These are phyloP conservation scores for Clytia hemisphaerica DNA, from an alignment of 30 jellyfish, hydroid and myxozoan genomes.

Conservation along the genomic window DNA sequence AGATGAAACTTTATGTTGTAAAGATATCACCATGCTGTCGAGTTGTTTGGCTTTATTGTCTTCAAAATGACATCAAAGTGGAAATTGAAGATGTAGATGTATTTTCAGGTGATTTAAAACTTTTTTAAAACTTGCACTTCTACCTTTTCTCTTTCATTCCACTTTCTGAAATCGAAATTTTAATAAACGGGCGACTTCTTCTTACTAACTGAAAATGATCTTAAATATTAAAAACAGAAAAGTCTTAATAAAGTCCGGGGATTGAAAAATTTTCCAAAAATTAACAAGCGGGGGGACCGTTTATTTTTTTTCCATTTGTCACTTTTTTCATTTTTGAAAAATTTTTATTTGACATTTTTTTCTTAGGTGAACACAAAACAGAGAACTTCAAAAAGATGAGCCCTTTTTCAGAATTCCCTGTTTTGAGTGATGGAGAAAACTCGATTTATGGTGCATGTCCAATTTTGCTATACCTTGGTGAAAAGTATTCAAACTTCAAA, in stretches of 20 bases:
- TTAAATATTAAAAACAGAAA: no score
- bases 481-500: conserved; percentile 62
- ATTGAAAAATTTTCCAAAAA: no score
- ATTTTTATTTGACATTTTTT: neutral
- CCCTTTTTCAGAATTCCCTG: conserved; percentile 89
- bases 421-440: conserved; percentile 69
- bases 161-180: neutral
- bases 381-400: conserved; percentile 43
- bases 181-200: no score
- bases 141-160: neutral
- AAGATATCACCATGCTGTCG: conserved; percentile 78
- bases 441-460: conserved; percentile 71
- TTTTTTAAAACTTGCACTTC: neutral
- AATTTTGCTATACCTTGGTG: conserved; percentile 60
- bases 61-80: conserved; percentile 46
- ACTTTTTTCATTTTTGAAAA: neutral
- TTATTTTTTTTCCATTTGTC: neutral
- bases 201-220: no score
- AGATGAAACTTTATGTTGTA: conserved; percentile 52
- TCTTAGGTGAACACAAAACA: conserved; percentile 66
- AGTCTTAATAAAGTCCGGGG: no score
- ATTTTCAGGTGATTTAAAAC: conserved; percentile 56
- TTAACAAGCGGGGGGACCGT: no score
- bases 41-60: conserved; percentile 81
- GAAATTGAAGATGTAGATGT: conserved; percentile 63